Percentiles rank a stretch among this genome's conserved stretches.
Conservation (phyloP, 1,140 invertebrate species). For the Agrilus planipennis region DNA sequence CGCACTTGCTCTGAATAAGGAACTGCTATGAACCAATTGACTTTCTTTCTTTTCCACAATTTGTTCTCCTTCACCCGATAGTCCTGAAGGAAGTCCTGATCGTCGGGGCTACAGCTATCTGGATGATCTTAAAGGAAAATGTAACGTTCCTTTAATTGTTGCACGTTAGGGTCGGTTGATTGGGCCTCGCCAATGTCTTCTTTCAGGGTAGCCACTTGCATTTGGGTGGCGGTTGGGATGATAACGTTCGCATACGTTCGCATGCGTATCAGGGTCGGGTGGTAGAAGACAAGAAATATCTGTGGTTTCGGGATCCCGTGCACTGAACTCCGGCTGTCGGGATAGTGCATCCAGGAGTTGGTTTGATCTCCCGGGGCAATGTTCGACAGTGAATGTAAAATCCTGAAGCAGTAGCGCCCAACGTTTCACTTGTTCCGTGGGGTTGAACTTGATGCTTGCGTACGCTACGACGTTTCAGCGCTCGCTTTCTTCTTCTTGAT, state of each 20-base stretch:
- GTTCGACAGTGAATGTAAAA: too few species aligned
- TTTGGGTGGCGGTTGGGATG: neutral
- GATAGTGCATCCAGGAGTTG: conserved; percentile 24
- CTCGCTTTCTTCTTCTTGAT: too few species aligned
- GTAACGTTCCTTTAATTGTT: neutral
- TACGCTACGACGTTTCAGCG: too few species aligned
- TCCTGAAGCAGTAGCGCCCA: too few species aligned
- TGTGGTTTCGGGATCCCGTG: conserved; percentile 5
- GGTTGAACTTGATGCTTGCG: too few species aligned
- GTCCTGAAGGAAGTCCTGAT: neutral
- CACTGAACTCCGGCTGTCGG: too few species aligned
- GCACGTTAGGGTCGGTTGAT: neutral
- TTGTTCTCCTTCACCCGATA: neutral
- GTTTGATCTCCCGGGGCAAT: too few species aligned
- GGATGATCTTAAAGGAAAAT: neutral
- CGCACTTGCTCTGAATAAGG: neutral
- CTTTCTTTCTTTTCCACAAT: neutral
- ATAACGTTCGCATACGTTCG: neutral
- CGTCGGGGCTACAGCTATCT: neutral
- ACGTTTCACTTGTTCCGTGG: too few species aligned
- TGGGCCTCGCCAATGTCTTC: neutral
- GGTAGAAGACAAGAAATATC: neutral
- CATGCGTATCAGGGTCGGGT: too few species aligned
- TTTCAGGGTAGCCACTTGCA: neutral
- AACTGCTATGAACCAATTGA: neutral